Percentiles rank a stretch among this genome's conserved stretches.
phyloP scores from a whole-genome alignment of 2,888 invertebrate species.

The Drosophila meridiana region DNA sequence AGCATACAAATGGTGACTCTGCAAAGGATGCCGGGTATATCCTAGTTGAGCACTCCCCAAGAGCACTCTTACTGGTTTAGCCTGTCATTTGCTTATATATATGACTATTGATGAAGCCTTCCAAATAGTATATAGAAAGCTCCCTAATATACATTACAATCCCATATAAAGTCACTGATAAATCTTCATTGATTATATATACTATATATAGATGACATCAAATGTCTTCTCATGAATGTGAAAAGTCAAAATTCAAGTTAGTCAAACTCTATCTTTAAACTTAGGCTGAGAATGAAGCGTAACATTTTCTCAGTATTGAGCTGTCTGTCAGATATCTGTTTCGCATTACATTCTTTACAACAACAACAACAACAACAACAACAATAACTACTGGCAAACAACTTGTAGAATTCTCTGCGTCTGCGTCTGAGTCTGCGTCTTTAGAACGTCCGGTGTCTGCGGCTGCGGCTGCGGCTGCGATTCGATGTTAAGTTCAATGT shows the following conservation, averaged over 20 bases:
- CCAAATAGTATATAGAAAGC: too few species aligned
- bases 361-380: conserved; percentile 5
- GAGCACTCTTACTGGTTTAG: neutral
- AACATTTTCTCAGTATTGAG: neutral
- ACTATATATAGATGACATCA: too few species aligned
- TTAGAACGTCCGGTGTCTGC: conserved; percentile 57
- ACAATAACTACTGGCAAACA: conserved; percentile 17
- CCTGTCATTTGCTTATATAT: too few species aligned
- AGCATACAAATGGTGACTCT: too few species aligned
- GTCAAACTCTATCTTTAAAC: neutral
- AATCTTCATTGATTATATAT: neutral
- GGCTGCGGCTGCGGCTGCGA: conserved; percentile 26
- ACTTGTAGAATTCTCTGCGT: conserved; percentile 36
- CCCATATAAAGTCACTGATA: neutral
- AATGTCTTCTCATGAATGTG: neutral
- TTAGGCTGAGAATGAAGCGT: neutral
- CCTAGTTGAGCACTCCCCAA: neutral
- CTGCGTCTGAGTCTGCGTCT: conserved; percentile 43
- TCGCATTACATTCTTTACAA: conserved; percentile 45
- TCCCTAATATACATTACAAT: neutral
- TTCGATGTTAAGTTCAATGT: conserved; percentile 83
- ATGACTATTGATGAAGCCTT: too few species aligned
- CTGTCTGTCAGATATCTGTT: conserved; percentile 16
- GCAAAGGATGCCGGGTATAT: neutral
- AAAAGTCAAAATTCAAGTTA: neutral